Base-by-base conservation (phyloP, 2,888 invertebrate species). In the Diaprepes abbreviatus region DNA sequence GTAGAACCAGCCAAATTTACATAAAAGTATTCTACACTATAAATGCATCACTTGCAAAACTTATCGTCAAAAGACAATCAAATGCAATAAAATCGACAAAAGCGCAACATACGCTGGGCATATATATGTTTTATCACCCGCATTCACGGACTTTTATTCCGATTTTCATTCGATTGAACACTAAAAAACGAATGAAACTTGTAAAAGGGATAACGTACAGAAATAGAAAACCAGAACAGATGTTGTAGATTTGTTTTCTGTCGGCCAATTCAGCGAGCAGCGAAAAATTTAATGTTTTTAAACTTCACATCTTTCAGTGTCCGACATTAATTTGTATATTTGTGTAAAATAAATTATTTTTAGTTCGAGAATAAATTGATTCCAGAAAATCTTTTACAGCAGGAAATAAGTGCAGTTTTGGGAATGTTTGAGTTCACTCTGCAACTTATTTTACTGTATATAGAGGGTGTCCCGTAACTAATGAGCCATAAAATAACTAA, bases 91-190 rank as follows among this genome's bases (percentile, higher is more conserved):
- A 71, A 67, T 67, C 64, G 71, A 65, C 54, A 70, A 66, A 70
- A 54, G 65, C 36, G 36, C 52, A 45, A 38, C 67, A 62, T 55
- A 62, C 45, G 55, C 33, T 16, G 10, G 62, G 33, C 57, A 63
- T 48, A 33, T 54, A 78, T 76, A 78, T 79, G 77, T 81, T 80
- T 80, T 80, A 80, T 80, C 79, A 76, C 79, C 79, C 78, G 76
- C 78, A 79, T 81, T 79, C 78, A 74, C 75, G 74, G 76, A 78
- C 77, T 80, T 81, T 81, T 79, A 80, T 79, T 75, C 79, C 80
- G 78, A 81, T 81, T 79, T 81, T 79, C 79, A 79, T 80, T 79
- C 79, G 80, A 79, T 79, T 80, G 80, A 79, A 79, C 80, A 79
- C 77, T 79, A 80, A 79, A 79, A 80, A 81, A 79, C 78, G 78